phyloP scores from a whole-genome alignment of 2,888 invertebrate species.

The Acheta domesticus region DNA sequence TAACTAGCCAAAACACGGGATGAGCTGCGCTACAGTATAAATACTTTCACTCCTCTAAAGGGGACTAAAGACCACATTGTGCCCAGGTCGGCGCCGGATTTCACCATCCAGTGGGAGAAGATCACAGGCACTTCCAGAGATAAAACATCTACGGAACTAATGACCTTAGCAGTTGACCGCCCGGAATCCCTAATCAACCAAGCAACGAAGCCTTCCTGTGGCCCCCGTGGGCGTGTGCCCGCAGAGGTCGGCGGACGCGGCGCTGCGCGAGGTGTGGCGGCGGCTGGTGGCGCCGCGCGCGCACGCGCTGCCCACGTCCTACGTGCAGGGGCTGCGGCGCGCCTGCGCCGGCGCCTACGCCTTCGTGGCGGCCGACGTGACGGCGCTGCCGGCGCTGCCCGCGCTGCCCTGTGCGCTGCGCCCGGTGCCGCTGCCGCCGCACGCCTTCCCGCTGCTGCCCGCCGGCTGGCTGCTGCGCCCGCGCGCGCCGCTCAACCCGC shows the following conservation, averaged over 20 bases:
- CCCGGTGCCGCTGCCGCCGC: not conserved
- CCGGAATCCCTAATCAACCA: too few relatives aligned
- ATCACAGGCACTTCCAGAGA: too few relatives aligned
- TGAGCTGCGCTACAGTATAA: too few relatives aligned
- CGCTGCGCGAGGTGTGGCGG: not conserved
- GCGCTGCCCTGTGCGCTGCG: not conserved
- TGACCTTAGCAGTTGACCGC: too few relatives aligned
- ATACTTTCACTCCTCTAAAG: too few relatives aligned
- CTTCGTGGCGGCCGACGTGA: slow-evolving; percentile 6
- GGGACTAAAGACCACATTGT: too few relatives aligned
- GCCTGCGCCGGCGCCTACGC: not conserved
- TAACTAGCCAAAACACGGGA: too few relatives aligned
- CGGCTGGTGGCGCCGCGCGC: not conserved
- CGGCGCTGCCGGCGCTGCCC: not conserved
- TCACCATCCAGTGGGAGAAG: too few relatives aligned
- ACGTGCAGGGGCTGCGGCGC: not conserved
- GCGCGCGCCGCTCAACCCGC: not conserved
- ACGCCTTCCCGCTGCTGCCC: not conserved
- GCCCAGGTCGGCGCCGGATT: too few relatives aligned
- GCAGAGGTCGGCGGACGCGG: not conserved
- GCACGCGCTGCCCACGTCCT: not conserved
- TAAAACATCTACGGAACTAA: too few relatives aligned
- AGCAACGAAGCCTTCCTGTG: too few relatives aligned
- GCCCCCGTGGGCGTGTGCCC: too few relatives aligned
- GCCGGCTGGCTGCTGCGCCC: not conserved